A percentile compares a stretch with the other conserved stretches of the same genome.
Evolutionary conservation across 1,140 invertebrate species (phyloP).

Genomic region (Drosophila novamexicana): DNA sequence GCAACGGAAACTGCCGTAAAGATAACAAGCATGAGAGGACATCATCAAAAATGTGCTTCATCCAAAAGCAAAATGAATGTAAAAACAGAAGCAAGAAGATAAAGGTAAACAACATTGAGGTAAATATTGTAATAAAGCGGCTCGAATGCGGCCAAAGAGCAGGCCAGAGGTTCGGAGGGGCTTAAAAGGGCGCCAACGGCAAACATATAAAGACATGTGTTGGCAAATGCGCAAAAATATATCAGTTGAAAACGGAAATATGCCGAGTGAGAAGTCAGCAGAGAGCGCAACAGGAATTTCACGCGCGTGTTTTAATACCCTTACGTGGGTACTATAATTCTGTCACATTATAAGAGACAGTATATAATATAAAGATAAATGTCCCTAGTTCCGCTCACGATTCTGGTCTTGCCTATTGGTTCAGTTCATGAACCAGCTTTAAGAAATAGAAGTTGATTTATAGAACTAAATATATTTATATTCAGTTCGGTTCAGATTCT

Average conservation of each 20-base stretch:
- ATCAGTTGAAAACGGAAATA: not conserved
- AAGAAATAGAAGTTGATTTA: too few relatives aligned
- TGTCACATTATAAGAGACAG: not conserved
- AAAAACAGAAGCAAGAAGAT: constrained; percentile 34
- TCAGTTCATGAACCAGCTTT: too few relatives aligned
- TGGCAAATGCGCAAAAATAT: constrained; percentile 3
- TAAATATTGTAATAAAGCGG: constrained; percentile 63
- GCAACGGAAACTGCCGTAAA: constrained; percentile 60
- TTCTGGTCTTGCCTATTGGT: too few relatives aligned
- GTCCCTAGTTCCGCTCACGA: too few relatives aligned
- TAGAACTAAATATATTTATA: too few relatives aligned
- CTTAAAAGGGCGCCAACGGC: too few relatives aligned
- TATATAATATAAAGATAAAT: too few relatives aligned
- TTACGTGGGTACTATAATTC: not conserved
- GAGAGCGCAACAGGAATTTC: constrained; percentile 6
- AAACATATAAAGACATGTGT: constrained; percentile 13
- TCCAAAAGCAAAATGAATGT: constrained; percentile 33
- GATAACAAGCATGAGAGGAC: constrained; percentile 61
- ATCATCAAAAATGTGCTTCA: constrained; percentile 64
- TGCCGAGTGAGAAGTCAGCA: not conserved
- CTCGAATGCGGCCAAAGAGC: not conserved
- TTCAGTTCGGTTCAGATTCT: too few relatives aligned
- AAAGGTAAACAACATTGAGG: constrained; percentile 68
- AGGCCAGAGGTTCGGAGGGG: not conserved
- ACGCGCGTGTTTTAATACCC: not conserved